Conservation (phyloP, 2,888 invertebrate species). For the Furcula furcula region DNA sequence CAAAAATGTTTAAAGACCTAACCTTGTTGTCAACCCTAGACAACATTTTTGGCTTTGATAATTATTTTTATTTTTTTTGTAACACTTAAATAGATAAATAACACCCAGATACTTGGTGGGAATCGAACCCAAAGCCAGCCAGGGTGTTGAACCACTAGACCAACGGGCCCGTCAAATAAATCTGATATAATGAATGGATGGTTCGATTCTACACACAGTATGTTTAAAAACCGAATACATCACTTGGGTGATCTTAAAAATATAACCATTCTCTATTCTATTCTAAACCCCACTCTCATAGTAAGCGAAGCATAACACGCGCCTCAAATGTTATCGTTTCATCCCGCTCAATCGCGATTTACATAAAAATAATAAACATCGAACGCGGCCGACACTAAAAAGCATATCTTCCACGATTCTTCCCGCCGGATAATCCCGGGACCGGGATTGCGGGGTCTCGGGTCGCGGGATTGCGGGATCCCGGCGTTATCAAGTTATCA, state of each 20-base stretch:
- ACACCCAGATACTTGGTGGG: no score
- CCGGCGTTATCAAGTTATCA: constrained; percentile 72
- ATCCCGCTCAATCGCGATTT: constrained; percentile 55
- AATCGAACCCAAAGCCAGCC: no score
- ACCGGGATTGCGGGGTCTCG: constrained; percentile 38
- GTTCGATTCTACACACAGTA: no score
- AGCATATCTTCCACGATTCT: constrained; percentile 39
- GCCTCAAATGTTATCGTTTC: constrained; percentile 51
- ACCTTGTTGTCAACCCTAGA: no score
- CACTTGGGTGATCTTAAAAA: constrained; percentile 2
- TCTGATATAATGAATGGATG: no score
- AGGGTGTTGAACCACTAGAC: no score
- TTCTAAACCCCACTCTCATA: constrained; percentile 8
- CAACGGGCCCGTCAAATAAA: no score
- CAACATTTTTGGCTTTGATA: no score
- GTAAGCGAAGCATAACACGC: constrained; percentile 25
- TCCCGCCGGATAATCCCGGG: constrained; percentile 39
- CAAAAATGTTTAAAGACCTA: no score
- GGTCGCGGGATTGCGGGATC: constrained; percentile 37
- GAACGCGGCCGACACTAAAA: constrained; percentile 34
- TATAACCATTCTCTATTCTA: neutral
- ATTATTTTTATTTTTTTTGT: no score
- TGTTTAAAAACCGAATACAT: no score
- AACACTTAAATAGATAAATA: no score
- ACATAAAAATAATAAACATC: constrained; percentile 53